Base-by-base conservation (phyloP, 2,797 vertebrate genomes). In the Xenopus petersii region DNA sequence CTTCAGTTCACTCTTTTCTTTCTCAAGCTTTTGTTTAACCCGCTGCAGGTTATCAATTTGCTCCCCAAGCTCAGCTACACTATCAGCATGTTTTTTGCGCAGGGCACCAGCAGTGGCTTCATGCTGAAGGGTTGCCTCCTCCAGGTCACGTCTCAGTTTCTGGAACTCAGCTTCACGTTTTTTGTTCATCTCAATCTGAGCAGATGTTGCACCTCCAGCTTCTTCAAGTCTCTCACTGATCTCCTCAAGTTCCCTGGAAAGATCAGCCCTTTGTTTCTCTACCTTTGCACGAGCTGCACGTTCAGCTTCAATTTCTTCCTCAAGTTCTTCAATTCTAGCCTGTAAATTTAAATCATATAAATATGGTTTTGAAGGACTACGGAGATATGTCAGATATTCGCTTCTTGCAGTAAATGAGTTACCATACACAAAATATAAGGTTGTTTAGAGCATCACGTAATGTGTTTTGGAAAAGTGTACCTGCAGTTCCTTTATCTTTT, bases 401-500 rank as follows among this genome's bases (percentile, higher is more conserved):
- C 2, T 30, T 30, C 26, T 2, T 2, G 26, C 26, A 21, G 21
- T 21, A 21, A 21, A 21, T 21, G 21, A 21, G 4, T 42, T 42
- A 42, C 36, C 8, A 42, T 42, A 7, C 36, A 42, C 5, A 42
- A 42, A 42, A 42, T 42, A 21, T 21, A 21, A 42, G 36, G 6
- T 42, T 42, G 8, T 51, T 51, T 12, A 51, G 49, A 15, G 54
- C 54, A 56, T 56, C n/a, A 17, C 16, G 16, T 16, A 16, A 51
- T 51, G 11, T 56, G 2, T 6, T 15, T 17, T 56, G 54, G 1
- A 60, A 24, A 1, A 60, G 5, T 46, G 5, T 85, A 89, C 94
- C 91, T 95, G 93, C 21, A 94, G 81, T 81, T 95, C 93, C 86
- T 94, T 95, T 76, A 94, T 91, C 81, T 87, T 94, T 90, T 94